These are phyloP conservation scores for Mormyrops attenuatus DNA, from an alignment of 2,797 vertebrate genomes.

Conservation along the genomic window DNA sequence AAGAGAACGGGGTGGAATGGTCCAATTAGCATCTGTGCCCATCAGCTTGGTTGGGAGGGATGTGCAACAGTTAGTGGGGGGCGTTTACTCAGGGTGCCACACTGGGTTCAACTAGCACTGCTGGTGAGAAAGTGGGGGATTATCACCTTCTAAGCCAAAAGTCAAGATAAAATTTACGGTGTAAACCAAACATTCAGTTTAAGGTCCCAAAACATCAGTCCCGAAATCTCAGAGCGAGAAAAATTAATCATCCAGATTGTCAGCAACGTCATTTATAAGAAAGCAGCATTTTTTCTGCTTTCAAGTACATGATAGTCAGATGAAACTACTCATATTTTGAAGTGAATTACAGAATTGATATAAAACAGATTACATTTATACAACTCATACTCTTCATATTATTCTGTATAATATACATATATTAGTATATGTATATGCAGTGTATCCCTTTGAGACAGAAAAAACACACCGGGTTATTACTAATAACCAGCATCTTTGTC, in stretches of 20 bases:
- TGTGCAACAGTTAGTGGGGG: background rate
- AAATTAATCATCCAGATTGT: background rate
- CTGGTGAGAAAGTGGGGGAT: conserved; percentile 14
- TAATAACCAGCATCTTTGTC: background rate
- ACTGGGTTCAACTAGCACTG: background rate
- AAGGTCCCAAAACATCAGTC: background rate
- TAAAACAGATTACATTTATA: background rate
- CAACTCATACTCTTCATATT: background rate
- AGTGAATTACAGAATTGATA: background rate
- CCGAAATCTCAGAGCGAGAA: background rate
- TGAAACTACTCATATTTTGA: background rate
- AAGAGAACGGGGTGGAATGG: background rate
- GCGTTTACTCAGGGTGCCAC: background rate
- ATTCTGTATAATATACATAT: background rate
- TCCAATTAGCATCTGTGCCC: background rate
- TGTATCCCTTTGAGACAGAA: background rate
- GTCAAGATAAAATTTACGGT: background rate
- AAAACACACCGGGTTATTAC: background rate
- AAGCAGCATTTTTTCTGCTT: background rate
- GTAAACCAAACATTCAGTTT: background rate
- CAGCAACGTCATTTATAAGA: background rate
- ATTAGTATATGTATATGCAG: background rate
- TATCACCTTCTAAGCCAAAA: background rate
- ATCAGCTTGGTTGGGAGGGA: background rate
- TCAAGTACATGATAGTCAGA: background rate